A percentile compares a stretch with the other conserved stretches of the same genome.
Conservation (phyloP, 2,113 vertebrate species). For the Tapirus terrestris region DNA sequence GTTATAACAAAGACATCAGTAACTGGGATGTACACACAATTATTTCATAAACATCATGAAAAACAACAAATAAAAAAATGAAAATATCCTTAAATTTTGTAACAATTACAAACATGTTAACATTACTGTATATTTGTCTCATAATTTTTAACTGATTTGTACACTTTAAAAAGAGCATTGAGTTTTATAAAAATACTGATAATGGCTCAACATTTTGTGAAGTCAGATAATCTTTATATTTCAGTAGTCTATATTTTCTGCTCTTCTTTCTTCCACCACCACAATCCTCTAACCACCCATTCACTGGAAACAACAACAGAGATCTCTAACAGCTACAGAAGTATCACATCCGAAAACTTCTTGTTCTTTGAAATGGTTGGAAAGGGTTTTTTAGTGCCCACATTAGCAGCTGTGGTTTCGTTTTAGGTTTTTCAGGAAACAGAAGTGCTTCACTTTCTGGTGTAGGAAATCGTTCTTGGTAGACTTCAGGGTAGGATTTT, state of each 20-base stretch:
- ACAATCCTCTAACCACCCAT: background rate
- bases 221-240: conserved; percentile 28
- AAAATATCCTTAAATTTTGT: conserved; percentile 52
- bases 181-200: conserved; percentile 82
- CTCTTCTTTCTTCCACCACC: conserved; percentile 11
- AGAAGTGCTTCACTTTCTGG: conserved; percentile 89
- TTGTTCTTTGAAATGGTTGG: conserved; percentile 93
- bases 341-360: conserved; percentile 91
- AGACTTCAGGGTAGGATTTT: conserved; percentile 92
- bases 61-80: conserved; percentile 5
- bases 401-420: conserved; percentile 87
- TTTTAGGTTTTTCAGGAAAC: conserved; percentile 88
- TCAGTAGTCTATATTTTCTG: background rate
- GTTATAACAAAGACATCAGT: conserved; percentile 24
- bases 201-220: conserved; percentile 63
- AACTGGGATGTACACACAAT: background rate
- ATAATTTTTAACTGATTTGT: conserved; percentile 45
- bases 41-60: conserved; percentile 52
- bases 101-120: conserved; percentile 44
- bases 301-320: background rate
- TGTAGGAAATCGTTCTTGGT: conserved; percentile 90
- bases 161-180: conserved; percentile 66
- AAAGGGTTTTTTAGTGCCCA: conserved; percentile 91
- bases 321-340: background rate
- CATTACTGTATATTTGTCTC: background rate